Evolutionary conservation across 2,888 invertebrate genomes (phyloP).

Genomic region (Ormyrus pomaceus): DNA sequence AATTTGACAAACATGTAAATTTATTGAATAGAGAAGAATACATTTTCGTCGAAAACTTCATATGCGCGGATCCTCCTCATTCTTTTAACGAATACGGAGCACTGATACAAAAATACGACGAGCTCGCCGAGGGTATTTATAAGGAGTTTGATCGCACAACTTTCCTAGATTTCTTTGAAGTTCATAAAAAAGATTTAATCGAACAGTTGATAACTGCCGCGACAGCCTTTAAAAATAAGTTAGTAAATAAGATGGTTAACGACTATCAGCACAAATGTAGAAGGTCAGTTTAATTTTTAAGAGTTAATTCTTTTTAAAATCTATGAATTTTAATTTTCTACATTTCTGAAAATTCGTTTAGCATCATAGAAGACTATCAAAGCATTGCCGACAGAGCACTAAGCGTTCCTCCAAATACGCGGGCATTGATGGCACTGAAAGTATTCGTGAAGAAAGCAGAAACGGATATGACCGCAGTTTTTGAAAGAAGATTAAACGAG

Average conservation of each 20-base stretch:
- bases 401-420: constrained; percentile 88
- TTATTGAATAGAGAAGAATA: constrained; percentile 83
- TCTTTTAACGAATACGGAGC: constrained; percentile 81
- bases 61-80: constrained; percentile 79
- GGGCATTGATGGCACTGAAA: constrained; percentile 89
- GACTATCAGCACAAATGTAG: constrained; percentile 89
- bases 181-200: constrained; percentile 88
- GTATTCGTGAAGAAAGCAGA: constrained; percentile 87
- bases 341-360: constrained; percentile 68
- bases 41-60: constrained; percentile 79
- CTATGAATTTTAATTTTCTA: not conserved
- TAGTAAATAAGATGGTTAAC: constrained; percentile 85
- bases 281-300: constrained; percentile 77
- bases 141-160: constrained; percentile 79
- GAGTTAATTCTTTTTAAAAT: constrained; percentile 5
- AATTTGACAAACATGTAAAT: constrained; percentile 88
- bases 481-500: constrained; percentile 86
- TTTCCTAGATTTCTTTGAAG: constrained; percentile 89
- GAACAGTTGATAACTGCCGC: constrained; percentile 83
- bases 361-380: constrained; percentile 90
- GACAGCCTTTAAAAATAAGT: constrained; percentile 81
- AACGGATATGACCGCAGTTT: constrained; percentile 81
- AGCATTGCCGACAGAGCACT: constrained; percentile 86
- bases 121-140: constrained; percentile 81
- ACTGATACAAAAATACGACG: constrained; percentile 80